Evolutionary conservation across 2,797 vertebrate genomes (phyloP).

Genomic region (Cossypha niveicapilla): DNA sequence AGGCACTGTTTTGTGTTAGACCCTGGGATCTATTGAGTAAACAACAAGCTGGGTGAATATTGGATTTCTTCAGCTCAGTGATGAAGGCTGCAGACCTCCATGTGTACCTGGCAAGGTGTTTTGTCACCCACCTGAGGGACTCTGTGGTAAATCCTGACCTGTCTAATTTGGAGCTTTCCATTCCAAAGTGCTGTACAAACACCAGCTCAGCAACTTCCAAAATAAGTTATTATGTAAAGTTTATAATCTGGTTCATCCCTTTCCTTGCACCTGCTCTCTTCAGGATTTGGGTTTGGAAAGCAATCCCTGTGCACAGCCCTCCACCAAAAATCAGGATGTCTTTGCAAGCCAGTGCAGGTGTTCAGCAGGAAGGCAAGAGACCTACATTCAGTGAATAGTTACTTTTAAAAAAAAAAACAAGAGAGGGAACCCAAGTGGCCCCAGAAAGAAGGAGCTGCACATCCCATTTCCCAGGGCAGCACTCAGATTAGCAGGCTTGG

Average conservation of each 20-base stretch:
- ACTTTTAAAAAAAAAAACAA: neutral
- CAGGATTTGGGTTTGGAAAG: neutral
- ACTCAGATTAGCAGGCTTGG: neutral
- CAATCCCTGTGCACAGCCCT: neutral
- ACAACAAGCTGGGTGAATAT: neutral
- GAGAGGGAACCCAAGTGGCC: neutral
- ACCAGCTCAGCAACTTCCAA: neutral
- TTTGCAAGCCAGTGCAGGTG: neutral
- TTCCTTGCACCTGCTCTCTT: accelerated
- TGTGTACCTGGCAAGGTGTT: neutral
- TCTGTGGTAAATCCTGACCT: neutral
- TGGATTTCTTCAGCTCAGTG: neutral
- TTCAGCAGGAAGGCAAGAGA: neutral
- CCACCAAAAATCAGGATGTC: neutral
- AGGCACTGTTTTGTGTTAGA: neutral
- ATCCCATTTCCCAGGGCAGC: neutral
- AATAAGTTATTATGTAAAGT: neutral
- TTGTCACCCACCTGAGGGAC: neutral
- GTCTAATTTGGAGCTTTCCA: neutral
- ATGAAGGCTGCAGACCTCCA: neutral
- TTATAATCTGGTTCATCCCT: neutral
- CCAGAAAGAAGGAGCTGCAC: neutral
- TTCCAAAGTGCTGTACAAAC: neutral
- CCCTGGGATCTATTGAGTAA: neutral
- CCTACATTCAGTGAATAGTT: neutral